phyloP scores from a whole-genome alignment of 2,113 vertebrate genomes.

The Carettochelys insculpta region DNA sequence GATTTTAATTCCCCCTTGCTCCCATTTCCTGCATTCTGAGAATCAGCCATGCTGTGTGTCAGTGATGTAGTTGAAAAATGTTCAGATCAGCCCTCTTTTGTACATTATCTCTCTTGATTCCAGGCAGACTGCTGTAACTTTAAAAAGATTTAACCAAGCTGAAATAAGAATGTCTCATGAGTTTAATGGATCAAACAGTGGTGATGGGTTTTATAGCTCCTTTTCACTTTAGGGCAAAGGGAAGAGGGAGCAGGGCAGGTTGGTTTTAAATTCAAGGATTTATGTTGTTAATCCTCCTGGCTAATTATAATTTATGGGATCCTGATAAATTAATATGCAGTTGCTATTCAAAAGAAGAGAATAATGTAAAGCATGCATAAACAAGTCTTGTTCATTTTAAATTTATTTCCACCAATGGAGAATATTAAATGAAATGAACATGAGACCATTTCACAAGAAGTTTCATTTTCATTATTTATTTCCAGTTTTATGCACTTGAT shows the following conservation, averaged over 20 bases:
- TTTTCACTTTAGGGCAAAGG: constrained; percentile 85
- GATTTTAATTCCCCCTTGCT: background rate
- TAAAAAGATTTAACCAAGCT: constrained; percentile 76
- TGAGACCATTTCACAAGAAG: constrained; percentile 72
- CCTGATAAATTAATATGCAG: constrained; percentile 86
- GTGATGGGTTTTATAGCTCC: constrained; percentile 84
- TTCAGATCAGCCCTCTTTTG: constrained; percentile 39
- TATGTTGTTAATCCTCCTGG: constrained; percentile 87
- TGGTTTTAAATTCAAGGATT: constrained; percentile 88
- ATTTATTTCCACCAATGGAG: constrained; percentile 85
- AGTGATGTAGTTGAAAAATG: constrained; percentile 29
- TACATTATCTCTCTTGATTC: background rate
- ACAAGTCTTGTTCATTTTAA: constrained; percentile 86
- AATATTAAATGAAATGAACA: constrained; percentile 84
- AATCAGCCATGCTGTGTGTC: constrained; percentile 12
- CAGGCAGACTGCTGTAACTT: constrained; percentile 75
- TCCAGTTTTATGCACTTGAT: constrained; percentile 80
- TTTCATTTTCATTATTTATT: constrained; percentile 82
- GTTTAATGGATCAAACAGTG: constrained; percentile 83
- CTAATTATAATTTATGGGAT: constrained; percentile 89
- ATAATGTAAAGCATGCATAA: constrained; percentile 79
- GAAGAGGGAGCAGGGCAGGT: constrained; percentile 81
- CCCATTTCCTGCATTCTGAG: constrained; percentile 62
- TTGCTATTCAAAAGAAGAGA: constrained; percentile 82
- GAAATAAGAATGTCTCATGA: constrained; percentile 80